Conservation (phyloP, 2,113 vertebrate species). For the Brachirus orientalis region DNA sequence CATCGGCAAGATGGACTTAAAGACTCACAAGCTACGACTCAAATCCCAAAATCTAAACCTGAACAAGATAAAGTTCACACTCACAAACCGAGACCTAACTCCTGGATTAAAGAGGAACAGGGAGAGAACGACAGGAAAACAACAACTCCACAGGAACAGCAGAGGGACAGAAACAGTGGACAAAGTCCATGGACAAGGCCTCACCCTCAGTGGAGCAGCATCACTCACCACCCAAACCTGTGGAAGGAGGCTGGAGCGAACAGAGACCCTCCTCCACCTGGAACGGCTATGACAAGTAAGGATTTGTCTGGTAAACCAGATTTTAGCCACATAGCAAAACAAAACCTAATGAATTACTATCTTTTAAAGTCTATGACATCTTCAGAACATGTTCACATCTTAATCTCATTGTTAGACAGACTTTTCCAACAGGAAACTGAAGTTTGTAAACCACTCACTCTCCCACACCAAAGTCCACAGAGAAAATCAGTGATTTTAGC, state of each 20-base stretch:
- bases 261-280: background rate
- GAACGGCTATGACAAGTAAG: background rate
- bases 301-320: too few relatives aligned
- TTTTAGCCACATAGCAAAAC: too few relatives aligned
- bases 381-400: too few relatives aligned
- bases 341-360: too few relatives aligned
- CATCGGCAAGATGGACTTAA: background rate
- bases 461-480: too few relatives aligned
- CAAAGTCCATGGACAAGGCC: background rate
- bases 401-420: too few relatives aligned
- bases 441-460: too few relatives aligned
- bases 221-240: background rate
- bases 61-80: background rate
- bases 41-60: background rate
- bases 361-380: too few relatives aligned
- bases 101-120: conserved; percentile 34
- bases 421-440: too few relatives aligned
- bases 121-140: background rate
- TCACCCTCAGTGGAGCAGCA: background rate
- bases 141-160: background rate
- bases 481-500: too few relatives aligned
- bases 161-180: background rate
- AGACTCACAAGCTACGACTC: conserved; percentile 2
- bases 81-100: conserved; percentile 26
- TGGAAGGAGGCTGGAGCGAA: background rate